Base-by-base conservation (phyloP, 2,797 vertebrate species). In the Gymnoscopelus microlampas region DNA sequence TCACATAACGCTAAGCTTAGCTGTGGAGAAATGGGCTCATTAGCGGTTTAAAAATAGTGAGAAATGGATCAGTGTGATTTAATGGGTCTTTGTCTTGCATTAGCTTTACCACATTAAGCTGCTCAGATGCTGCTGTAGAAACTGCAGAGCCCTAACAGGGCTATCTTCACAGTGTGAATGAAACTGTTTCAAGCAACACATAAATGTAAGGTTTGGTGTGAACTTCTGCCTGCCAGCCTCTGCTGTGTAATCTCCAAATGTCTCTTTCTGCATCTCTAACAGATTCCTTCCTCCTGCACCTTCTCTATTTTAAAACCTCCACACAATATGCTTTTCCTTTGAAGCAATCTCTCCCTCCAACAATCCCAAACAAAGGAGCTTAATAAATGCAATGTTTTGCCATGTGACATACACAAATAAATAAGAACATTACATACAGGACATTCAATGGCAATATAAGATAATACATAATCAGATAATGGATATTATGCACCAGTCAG, bases 141-240 rank as follows among this genome's bases (percentile, higher is more conserved):
- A 39, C 53, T n/a, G 19, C 55, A 57, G 14, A 15, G 6, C 47
- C 23, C 70, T 59, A 51, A 65, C 57, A 72, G 65, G 47, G 68
- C 44, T 0, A 59, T 26, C 39, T 44, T 24, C 5, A 5, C 79
- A 63, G 71, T 5, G 58, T 61, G 68, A 76, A 76, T 64, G 39
- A 32, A 74, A 62, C 60, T 55, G 80, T 48, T 73, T 63, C 71
- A 76, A 2, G 49, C 63, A 44, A 73, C 68, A 35, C 47, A 59
- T 71, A 63, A 55, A 72, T 1, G 59, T 39, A 73, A 49, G 65
- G 32, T 15, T n/a, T 1, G 58, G 56, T 76, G 76, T 49, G 66
- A 70, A 55, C 69, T 44, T 57, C 49, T 14, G 48, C 65, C 61
- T 59, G 59, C 8, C 71, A 55, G 54, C 74, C 66, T 10, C 39